A percentile compares a stretch with the other conserved stretches of the same genome.
These are phyloP conservation scores for Lagopus leucura DNA, from an alignment of 2,113 vertebrate species.

Conservation along the genomic window DNA sequence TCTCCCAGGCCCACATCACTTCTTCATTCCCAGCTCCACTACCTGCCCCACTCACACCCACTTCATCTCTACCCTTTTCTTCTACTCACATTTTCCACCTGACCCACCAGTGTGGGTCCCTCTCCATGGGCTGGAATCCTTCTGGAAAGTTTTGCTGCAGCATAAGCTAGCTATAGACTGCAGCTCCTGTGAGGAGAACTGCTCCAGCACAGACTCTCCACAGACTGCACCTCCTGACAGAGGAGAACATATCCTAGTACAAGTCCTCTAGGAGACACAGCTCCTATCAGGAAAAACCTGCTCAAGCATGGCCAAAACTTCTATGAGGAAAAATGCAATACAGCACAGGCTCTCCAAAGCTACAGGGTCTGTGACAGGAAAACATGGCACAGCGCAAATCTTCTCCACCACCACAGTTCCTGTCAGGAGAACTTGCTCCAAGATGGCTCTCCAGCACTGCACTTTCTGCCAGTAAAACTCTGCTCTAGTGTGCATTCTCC, in stretches of 20 bases:
- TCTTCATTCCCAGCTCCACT: background rate
- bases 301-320: background rate
- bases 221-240: background rate
- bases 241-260: background rate
- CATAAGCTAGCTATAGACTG: background rate
- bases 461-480: background rate
- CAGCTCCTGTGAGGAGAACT: background rate
- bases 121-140: background rate
- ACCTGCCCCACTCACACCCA: accelerated
- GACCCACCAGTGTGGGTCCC: background rate
- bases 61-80: background rate
- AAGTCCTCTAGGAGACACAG: background rate
- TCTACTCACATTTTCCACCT: background rate
- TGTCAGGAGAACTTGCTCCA: background rate
- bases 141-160: background rate
- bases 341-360: too few relatives aligned
- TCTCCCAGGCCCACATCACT: background rate
- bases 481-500: background rate
- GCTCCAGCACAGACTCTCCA: background rate
- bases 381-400: too few relatives aligned
- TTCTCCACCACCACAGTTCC: too few relatives aligned
- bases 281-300: background rate
- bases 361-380: too few relatives aligned
- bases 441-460: background rate
- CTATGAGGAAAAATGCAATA: too few relatives aligned